A percentile compares a stretch with the other conserved stretches of the same genome.
Evolutionary conservation across 37 sponge, comb jelly and placozoan species (phyloP).

Genomic region (Lycopodina hypogea): DNA sequence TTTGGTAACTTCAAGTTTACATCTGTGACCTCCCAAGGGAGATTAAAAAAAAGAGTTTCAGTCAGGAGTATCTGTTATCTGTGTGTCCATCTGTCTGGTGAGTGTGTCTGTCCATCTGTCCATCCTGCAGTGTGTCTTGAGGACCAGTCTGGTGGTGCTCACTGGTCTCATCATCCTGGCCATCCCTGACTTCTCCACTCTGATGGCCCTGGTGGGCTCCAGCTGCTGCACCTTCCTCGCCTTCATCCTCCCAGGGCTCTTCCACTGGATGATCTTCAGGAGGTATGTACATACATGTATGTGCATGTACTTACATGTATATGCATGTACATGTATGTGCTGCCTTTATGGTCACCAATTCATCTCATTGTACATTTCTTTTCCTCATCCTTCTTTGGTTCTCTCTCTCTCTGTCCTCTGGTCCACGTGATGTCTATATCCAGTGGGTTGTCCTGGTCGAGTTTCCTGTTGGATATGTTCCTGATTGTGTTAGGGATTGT

Average conservation of each 20-base stretch:
- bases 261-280: conserved; percentile 69
- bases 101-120: no score
- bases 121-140: conserved; percentile 49
- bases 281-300: conserved; percentile 21
- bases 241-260: conserved; percentile 94
- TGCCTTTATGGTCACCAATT: no score
- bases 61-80: no score
- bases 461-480: conserved; percentile 30
- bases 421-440: neutral
- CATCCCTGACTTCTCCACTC: conserved; percentile 88
- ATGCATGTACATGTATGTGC: no score
- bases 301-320: no score
- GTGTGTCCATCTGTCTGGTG: no score
- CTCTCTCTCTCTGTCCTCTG: neutral
- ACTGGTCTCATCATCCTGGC: conserved; percentile 67
- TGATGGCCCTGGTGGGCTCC: conserved; percentile 95
- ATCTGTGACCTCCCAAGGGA: no score
- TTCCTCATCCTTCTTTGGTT: neutral
- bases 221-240: conserved; percentile 88
- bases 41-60: no score
- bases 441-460: conserved; percentile 18
- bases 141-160: conserved; percentile 68
- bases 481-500: conserved; percentile 52
- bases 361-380: no score
- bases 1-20: no score